Conservation (phyloP, 1,140 invertebrate species). For the Drosophila busckii region DNA sequence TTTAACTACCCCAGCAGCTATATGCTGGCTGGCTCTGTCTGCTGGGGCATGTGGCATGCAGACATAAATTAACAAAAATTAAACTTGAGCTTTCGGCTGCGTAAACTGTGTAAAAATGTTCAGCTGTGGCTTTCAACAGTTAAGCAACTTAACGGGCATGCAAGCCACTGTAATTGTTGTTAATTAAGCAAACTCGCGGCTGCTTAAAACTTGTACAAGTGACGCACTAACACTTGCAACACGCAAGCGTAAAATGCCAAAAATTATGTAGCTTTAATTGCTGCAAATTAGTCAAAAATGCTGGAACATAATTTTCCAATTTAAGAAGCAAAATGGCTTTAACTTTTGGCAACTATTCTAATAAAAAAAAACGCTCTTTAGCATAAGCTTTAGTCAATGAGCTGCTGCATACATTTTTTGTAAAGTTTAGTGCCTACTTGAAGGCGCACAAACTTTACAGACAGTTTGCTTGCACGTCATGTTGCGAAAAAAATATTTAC, state of each 20-base stretch:
- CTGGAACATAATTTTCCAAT: too few relatives aligned
- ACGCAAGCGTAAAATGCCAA: neutral
- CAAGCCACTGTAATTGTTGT: constrained; percentile 55
- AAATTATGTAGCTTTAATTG: too few relatives aligned
- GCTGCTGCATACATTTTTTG: too few relatives aligned
- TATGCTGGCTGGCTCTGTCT: constrained; percentile 1
- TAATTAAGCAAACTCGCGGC: constrained; percentile 46
- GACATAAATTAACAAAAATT: constrained; percentile 64
- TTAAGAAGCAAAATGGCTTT: too few relatives aligned
- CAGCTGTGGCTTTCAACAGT: constrained; percentile 45
- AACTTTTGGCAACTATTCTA: too few relatives aligned
- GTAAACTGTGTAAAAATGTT: constrained; percentile 45
- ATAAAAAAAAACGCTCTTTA: too few relatives aligned
- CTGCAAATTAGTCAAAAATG: too few relatives aligned
- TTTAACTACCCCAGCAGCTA: too few relatives aligned
- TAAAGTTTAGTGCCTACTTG: constrained; percentile 46
- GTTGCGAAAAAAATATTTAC: constrained; percentile 46
- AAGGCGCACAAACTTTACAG: constrained; percentile 47
- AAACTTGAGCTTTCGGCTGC: constrained; percentile 53
- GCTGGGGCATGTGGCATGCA: constrained; percentile 4
- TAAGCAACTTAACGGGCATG: constrained; percentile 43
- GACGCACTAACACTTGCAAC: neutral
- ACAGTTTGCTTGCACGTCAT: constrained; percentile 29
- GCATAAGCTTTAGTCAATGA: too few relatives aligned
- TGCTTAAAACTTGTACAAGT: constrained; percentile 3